A percentile compares a stretch with the other conserved stretches of the same genome.
Conservation (phyloP, 2,888 invertebrate species). For the Euplexia lucipara region DNA sequence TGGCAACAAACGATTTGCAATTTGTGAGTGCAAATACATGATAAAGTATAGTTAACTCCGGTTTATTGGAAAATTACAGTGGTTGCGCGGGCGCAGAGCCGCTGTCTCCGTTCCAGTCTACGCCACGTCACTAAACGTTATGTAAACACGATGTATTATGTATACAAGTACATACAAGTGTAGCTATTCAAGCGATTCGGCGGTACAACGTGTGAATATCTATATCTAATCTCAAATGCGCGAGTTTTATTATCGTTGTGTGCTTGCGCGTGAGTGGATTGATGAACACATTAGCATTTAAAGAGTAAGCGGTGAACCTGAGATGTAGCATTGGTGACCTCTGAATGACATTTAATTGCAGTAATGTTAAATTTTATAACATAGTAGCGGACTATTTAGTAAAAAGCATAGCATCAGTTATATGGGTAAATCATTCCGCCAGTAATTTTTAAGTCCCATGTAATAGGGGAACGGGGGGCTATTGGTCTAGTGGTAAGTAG, state of each 20-base stretch:
- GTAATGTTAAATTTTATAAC: neutral
- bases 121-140: slow-evolving; percentile 64
- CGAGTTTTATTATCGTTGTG: slow-evolving; percentile 58
- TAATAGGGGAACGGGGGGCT: too few relatives aligned
- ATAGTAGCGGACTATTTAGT: too few relatives aligned
- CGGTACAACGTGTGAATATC: slow-evolving; percentile 50
- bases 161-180: slow-evolving; percentile 41
- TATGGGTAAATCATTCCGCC: too few relatives aligned
- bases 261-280: slow-evolving; percentile 59
- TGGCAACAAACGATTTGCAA: slow-evolving; percentile 60
- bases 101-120: slow-evolving; percentile 57
- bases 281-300: slow-evolving; percentile 57
- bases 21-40: slow-evolving; percentile 51
- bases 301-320: slow-evolving; percentile 49
- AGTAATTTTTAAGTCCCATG: too few relatives aligned
- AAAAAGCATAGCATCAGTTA: too few relatives aligned
- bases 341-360: slow-evolving; percentile 23
- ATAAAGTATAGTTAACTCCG: slow-evolving; percentile 56
- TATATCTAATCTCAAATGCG: slow-evolving; percentile 62
- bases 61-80: slow-evolving; percentile 75
- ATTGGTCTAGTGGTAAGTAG: too few relatives aligned
- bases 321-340: slow-evolving; percentile 41
- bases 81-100: slow-evolving; percentile 47
- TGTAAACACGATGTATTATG: slow-evolving; percentile 60
- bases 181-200: slow-evolving; percentile 52